These are phyloP conservation scores for Sitodiplosis mosellana DNA, from an alignment of 1,140 invertebrate genomes.

Conservation along the genomic window DNA sequence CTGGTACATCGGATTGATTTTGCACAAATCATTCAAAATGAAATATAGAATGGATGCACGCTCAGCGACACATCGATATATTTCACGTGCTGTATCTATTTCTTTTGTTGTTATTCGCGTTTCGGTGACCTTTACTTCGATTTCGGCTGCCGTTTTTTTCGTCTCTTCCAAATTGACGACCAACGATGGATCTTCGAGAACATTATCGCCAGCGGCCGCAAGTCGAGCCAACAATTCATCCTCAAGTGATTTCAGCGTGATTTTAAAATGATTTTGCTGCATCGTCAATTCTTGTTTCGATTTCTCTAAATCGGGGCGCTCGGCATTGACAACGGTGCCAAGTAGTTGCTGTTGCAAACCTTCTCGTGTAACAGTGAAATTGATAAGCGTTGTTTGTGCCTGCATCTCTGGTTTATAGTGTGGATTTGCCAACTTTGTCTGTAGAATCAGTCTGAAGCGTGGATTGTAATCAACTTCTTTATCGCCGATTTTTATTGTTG, in stretches of 20 bases:
- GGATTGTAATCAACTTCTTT: constrained; percentile 78
- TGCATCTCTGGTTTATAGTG: constrained; percentile 95
- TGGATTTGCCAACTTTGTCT: constrained; percentile 87
- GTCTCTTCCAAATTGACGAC: constrained; percentile 88
- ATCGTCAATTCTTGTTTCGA: constrained; percentile 58
- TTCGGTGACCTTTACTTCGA: constrained; percentile 68
- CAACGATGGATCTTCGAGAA: constrained; percentile 73
- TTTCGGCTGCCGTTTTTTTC: constrained; percentile 80
- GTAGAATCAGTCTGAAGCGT: constrained; percentile 66
- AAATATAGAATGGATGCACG: constrained; percentile 85
- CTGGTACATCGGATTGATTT: constrained; percentile 92
- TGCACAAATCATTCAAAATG: constrained; percentile 79
- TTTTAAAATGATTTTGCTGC: constrained; percentile 90
- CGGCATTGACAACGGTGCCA: constrained; percentile 83
- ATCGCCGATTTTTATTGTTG: constrained; percentile 64
- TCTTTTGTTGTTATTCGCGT: constrained; percentile 68
- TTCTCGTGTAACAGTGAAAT: constrained; percentile 86
- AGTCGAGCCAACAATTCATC: constrained; percentile 72
- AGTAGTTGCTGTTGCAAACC: constrained; percentile 85
- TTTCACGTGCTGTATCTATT: constrained; percentile 80
- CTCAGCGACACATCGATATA: constrained; percentile 68
- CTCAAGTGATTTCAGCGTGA: constrained; percentile 75
- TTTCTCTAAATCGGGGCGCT: constrained; percentile 77
- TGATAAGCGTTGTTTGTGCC: constrained; percentile 85
- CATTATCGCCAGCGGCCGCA: constrained; percentile 75